Conservation (phyloP, 1,140 invertebrate species). For the Drosophila persimilis region DNA sequence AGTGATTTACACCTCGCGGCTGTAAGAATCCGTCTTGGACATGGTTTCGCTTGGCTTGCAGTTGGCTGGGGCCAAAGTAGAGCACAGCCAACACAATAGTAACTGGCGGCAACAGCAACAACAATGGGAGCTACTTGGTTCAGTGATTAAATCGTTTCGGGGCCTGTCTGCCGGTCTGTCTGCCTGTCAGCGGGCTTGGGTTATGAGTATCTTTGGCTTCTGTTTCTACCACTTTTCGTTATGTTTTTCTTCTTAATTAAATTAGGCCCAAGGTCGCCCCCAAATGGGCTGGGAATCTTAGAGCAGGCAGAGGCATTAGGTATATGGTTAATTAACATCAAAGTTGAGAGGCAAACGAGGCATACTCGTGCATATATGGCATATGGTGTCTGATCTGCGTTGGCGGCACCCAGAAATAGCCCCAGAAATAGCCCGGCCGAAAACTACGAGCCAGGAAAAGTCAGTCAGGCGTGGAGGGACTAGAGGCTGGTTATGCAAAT, state of each 20-base stretch:
- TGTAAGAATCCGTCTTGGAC: not conserved
- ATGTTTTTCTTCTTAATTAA: constrained; percentile 68
- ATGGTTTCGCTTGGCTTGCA: constrained; percentile 15
- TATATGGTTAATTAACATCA: constrained; percentile 39
- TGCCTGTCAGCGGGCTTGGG: constrained; percentile 35
- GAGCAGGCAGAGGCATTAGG: not conserved
- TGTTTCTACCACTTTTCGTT: constrained; percentile 27
- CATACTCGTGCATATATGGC: constrained; percentile 5
- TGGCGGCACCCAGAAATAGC: constrained; percentile 33
- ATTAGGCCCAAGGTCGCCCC: constrained; percentile 64
- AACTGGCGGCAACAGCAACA: constrained; percentile 16
- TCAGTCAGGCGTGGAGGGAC: constrained; percentile 19
- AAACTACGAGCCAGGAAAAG: constrained; percentile 33
- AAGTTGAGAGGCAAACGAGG: not conserved
- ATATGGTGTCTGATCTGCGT: constrained; percentile 40
- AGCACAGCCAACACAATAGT: constrained; percentile 33
- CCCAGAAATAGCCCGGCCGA: constrained; percentile 22
- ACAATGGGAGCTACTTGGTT: constrained; percentile 18
- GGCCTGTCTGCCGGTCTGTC: not conserved
- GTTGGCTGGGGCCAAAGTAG: constrained; percentile 13
- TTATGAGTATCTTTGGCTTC: constrained; percentile 34
- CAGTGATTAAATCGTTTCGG: constrained; percentile 63
- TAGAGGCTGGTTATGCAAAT: constrained; percentile 58
- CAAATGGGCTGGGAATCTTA: constrained; percentile 59
- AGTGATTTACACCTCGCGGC: constrained; percentile 44